These are phyloP conservation scores for Liparis tanakae DNA, from an alignment of 2,797 vertebrate genomes.

Conservation along the genomic window DNA sequence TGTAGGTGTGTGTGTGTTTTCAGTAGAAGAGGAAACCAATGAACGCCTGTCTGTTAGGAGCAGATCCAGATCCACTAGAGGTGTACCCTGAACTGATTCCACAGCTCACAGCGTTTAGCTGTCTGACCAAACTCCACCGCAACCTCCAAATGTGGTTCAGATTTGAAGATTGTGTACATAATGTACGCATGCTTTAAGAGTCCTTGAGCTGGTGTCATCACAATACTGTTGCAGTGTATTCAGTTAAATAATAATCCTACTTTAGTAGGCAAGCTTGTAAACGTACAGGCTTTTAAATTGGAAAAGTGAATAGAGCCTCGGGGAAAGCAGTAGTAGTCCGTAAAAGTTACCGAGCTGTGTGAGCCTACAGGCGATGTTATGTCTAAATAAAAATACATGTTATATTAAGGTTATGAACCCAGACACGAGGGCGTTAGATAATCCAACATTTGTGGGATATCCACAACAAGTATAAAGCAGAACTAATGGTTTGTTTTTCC, in stretches of 20 bases:
- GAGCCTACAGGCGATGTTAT: too few species aligned
- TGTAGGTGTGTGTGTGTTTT: constrained; percentile 38
- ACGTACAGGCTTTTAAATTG: background rate
- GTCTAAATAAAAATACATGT: too few species aligned
- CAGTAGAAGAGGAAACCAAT: constrained; percentile 42
- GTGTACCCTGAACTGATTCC: constrained; percentile 60
- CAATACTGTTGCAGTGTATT: background rate
- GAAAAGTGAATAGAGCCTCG: background rate
- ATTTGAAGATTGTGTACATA: constrained; percentile 28
- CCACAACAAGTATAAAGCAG: too few species aligned
- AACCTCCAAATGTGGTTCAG: constrained; percentile 37
- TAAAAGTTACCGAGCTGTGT: too few species aligned
- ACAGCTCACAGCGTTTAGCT: constrained; percentile 40
- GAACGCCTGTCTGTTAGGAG: constrained; percentile 26
- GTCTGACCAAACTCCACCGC: constrained; percentile 39
- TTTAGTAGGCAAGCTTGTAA: background rate
- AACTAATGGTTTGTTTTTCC: too few species aligned
- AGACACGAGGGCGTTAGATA: too few species aligned
- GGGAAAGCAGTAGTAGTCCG: too few species aligned
- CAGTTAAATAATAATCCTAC: too few species aligned
- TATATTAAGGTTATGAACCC: too few species aligned
- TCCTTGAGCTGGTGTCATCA: constrained; percentile 21
- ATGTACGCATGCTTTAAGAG: constrained; percentile 17
- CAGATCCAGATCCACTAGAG: constrained; percentile 55
- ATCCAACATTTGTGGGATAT: too few species aligned